Base-by-base conservation (phyloP, 2,888 invertebrate genomes). In the Amiota communis region DNA sequence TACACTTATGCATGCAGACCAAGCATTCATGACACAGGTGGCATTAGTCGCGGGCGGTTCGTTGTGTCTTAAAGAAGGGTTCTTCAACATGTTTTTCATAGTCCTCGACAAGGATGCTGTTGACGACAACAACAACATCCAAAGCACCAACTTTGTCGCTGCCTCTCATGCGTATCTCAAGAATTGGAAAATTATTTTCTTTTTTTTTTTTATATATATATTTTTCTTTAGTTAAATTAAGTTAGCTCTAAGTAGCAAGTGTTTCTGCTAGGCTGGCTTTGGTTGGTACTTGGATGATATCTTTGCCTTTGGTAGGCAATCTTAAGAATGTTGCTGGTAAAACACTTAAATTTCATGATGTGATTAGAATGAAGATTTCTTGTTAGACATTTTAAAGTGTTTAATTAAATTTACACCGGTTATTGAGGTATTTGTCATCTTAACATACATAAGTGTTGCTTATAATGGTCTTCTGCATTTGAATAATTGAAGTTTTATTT, bases 201-300 rank as follows among this genome's bases (percentile, higher is more conserved):
- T 59, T 79, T 84, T 79, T 78, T 81, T 68, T 68, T 53, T n/a
- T n/a, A n/a, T n/a, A n/a, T n/a, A n/a, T n/a, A n/a, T 51, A 53
- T 53, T 36, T 68, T 63, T 79, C 82, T 80, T 80, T 80, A 77
- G 76, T 75, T 75, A 85, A 83, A 85, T 85, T 78, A 82, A 82
- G 85, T 83, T 83, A 82, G 77, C 84, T 74, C 64, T 12, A 65
- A 61, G 67, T 13, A 59, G 10, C 20, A 82, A 84, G 84, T 80
- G 67, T 53, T 53, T 82, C 72, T 78, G 56, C 56, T 53, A 36
- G 61, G 12, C 23, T 36, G 17, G 51, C 73, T 67, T 46, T 63
- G 57, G 23, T 20, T 57, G 59, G 57, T 15, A 59, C 46, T 20
- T 64, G 63, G 63, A 36, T 6, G 36, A 36, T 36, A 36, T 36